A percentile compares a stretch with the other conserved stretches of the same genome.
Evolutionary conservation across 2,888 invertebrate genomes (phyloP).

Genomic region (Troides oblongomaculatus): DNA sequence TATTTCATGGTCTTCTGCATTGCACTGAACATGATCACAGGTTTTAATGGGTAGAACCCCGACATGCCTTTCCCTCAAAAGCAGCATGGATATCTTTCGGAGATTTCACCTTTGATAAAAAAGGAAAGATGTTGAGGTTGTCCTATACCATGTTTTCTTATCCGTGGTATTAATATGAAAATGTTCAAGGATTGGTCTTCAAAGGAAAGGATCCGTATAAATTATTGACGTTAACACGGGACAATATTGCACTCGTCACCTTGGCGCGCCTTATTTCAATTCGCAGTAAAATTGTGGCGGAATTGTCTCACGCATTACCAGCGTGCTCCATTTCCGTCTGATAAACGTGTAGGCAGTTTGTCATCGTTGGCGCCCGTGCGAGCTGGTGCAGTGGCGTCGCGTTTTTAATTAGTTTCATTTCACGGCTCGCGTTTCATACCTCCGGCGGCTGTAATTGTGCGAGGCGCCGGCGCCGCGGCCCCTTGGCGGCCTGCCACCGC

Average conservation of each 20-base stretch:
- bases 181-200: no score
- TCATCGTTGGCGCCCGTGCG: background rate
- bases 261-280: background rate
- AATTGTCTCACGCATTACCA: background rate
- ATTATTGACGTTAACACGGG: background rate
- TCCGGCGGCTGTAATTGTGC: conserved; percentile 65
- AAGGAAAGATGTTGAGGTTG: no score
- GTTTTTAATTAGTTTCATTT: conserved; percentile 68
- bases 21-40: no score
- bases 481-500: conserved; percentile 70
- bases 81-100: no score
- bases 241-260: background rate
- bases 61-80: no score
- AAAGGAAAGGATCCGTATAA: background rate
- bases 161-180: no score
- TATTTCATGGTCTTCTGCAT: no score
- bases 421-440: conserved; percentile 59
- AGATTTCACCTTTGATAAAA: no score
- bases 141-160: no score
- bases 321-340: background rate
- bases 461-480: conserved; percentile 61
- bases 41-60: no score
- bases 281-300: background rate
- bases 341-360: background rate
- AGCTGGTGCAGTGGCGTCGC: conserved; percentile 45